Conservation (phyloP, 1,140 invertebrate genomes). For the Ruditapes philippinarum region DNA sequence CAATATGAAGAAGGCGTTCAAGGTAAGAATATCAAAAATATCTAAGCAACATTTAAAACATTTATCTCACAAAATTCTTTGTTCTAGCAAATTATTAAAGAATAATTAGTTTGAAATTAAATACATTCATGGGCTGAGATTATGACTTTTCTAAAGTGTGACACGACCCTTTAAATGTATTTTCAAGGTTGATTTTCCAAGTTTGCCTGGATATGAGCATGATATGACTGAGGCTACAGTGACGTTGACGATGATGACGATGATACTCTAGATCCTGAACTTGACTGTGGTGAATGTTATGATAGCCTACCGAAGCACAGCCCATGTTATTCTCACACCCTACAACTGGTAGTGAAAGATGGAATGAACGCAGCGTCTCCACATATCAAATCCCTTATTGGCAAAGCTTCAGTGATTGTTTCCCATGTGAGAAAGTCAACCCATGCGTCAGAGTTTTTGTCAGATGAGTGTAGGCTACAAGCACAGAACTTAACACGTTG, state of each 20-base stretch:
- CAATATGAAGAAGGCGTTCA: neutral
- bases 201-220: slow-evolving; percentile 12
- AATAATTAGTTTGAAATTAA: too few species aligned
- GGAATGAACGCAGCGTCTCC: neutral
- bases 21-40: neutral
- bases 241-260: neutral
- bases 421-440: neutral
- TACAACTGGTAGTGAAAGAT: slow-evolving; percentile 9
- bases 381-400: neutral
- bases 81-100: too few species aligned
- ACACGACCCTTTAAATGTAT: too few species aligned
- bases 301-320: neutral
- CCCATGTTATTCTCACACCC: neutral
- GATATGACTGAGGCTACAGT: slow-evolving; percentile 1
- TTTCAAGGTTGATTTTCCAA: too few species aligned
- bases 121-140: too few species aligned
- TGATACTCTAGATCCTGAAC: neutral
- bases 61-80: too few species aligned
- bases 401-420: neutral
- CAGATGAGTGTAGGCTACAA: neutral
- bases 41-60: neutral
- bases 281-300: neutral
- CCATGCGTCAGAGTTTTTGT: neutral
- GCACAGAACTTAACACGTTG: neutral
- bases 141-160: too few species aligned